Percentiles rank a stretch among this genome's conserved stretches.
These are phyloP conservation scores for Trichonephila clavata DNA, from an alignment of 1,140 invertebrate genomes.

Conservation along the genomic window DNA sequence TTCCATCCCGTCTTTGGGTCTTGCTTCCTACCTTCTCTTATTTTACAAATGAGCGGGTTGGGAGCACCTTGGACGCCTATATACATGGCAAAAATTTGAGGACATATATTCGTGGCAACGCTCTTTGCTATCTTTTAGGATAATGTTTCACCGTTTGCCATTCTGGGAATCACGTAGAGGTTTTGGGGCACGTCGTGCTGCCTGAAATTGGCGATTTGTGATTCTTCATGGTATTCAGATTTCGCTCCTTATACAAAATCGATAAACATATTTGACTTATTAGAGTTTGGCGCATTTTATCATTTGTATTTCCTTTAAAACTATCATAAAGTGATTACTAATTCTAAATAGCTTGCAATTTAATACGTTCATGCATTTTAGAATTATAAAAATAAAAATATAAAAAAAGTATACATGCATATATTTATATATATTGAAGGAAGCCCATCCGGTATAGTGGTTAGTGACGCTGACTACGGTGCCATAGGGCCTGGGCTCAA, in stretches of 20 bases:
- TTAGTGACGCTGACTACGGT: too few relatives aligned
- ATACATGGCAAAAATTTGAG: conserved; percentile 44
- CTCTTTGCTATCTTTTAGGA: conserved; percentile 41
- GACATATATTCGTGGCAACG: conserved; percentile 36
- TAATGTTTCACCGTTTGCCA: conserved; percentile 11
- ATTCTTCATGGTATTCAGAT: neutral
- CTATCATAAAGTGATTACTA: too few relatives aligned
- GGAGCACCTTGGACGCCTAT: conserved; percentile 20
- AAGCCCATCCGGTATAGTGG: too few relatives aligned
- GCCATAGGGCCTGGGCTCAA: too few relatives aligned
- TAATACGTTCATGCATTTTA: too few relatives aligned
- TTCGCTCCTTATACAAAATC: neutral
- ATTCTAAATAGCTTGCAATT: too few relatives aligned
- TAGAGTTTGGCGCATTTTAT: too few relatives aligned
- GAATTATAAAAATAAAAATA: too few relatives aligned
- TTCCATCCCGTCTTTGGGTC: neutral
- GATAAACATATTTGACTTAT: neutral
- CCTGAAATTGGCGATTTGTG: neutral
- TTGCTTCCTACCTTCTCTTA: conserved; percentile 12
- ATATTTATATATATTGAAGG: too few relatives aligned
- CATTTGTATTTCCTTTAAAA: too few relatives aligned
- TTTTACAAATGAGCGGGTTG: conserved; percentile 29
- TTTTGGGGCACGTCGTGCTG: neutral
- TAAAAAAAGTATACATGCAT: too few relatives aligned
- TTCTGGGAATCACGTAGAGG: neutral